Evolutionary conservation across 2,888 invertebrate species (phyloP), one percentile per base, ranked within the genome.

Genomic region (Spodoptera exigua): DNA sequence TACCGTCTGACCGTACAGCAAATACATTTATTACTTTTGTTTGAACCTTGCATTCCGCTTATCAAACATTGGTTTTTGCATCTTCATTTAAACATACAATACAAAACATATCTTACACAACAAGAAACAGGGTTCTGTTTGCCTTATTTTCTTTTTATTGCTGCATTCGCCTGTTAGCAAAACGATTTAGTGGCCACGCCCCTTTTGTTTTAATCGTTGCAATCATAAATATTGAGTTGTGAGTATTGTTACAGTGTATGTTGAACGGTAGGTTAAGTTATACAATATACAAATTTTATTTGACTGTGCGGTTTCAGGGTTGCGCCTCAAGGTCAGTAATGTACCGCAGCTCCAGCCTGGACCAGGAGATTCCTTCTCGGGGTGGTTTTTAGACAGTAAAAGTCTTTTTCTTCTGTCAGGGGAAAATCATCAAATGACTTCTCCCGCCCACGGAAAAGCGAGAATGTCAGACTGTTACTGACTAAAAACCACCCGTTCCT

Each of bases 121-220:
- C 12, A 49, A 1, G 0, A n/a, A 3, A 49, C 55, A 70, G 0
- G 40, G 60, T 52, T n/a, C 2, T 44, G 5, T 49, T 51, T 55
- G 7, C 9, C 36, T 59, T 48, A 36, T 13, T 5, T 5, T 43
- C 0, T 16, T 45, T 48, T 59, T 59, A 52, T 53, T 56, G 58
- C 55, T 54, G 34, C 54, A 39, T 69, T 56, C 12, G 63, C 57
- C 58, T 64, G 52, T 74, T 78, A 82, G 70, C 68, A 58, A 70
- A 68, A 74, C 74, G 82, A 78, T 78, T 80, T 77, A 82, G 61
- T 71, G 36, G 63, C 57, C 71, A 65, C 84, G 80, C 84, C 84
- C 63, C 69, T 68, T 49, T 35, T 7, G 60, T 62, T 76, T 75
- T 68, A 76, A 77, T 72, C 72, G 62, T 13, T 34, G 49, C 18